Base-by-base conservation (phyloP, 2,888 invertebrate genomes). In the Heliothis peltigera region DNA sequence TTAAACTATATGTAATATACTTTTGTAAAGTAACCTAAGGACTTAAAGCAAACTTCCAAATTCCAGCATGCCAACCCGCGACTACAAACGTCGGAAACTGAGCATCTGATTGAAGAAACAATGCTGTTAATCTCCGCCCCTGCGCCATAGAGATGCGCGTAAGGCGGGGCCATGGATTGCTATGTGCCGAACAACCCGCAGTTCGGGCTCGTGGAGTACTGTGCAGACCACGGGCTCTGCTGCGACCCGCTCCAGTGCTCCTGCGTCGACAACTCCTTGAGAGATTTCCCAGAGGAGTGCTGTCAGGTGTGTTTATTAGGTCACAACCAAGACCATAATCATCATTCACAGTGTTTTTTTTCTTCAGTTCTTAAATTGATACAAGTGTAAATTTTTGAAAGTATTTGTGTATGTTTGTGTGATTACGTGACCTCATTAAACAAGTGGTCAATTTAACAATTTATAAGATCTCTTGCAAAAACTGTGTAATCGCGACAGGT, bases 141-240 rank as follows among this genome's bases (percentile, higher is more conserved):
- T 89, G 90, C 89, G 90, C 89, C 79, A 79, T 84, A 86, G 72
- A 75, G 82, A 90, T 91, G 90, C 89, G 91, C 92, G 88, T 81
- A 75, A 77, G 91, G 90, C 91, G 90, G 91, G 88, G 93, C 90
- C 79, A 96, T 96, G 96, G 96, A 96, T 82, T 96, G 96, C 91
- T 96, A 96, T 91, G 93, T 96, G 80, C 96, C 96, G 63, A 96
- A 96, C 95, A 96, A 96, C 91, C 96, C 96, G 81, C 96, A 96
- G 95, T 96, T 95, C 91, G 96, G 96, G 86, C 88, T 96, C 83
- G 89, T 85, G 82, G 90, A 89, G 86, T 90, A 87, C 84, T 88
- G 88, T 85, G 83, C 86, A 77, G 86, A 83, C 70, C 86, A 87
- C 79, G 87, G 88, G 70, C 89, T 91, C 70, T 92, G 92, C 88